These are phyloP conservation scores for Pycnonotus jocosus DNA, from an alignment of 2,113 vertebrate genomes.

Conservation along the genomic window DNA sequence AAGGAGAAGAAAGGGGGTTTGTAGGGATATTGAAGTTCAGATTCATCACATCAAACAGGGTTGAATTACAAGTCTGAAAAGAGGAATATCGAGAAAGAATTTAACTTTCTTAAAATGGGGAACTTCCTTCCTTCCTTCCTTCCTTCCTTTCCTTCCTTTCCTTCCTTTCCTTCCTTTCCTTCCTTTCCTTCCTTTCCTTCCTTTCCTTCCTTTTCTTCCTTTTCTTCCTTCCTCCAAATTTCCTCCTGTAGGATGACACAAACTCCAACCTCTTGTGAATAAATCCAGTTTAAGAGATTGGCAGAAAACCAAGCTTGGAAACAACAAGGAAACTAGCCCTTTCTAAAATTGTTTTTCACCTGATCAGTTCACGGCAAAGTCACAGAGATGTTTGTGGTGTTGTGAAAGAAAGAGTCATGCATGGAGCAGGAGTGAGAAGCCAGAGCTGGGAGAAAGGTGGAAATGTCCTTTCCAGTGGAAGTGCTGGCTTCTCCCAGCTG, in stretches of 20 bases:
- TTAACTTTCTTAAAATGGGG: background rate
- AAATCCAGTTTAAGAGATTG: background rate
- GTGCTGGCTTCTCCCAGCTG: background rate
- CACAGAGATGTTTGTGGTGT: background rate
- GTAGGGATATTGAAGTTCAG: background rate
- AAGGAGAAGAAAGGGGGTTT: background rate
- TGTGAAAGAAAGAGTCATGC: background rate
- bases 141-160: background rate
- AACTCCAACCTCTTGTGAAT: background rate
- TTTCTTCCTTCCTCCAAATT: background rate
- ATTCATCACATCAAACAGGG: background rate
- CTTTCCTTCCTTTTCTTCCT: too few species aligned
- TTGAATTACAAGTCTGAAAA: background rate
- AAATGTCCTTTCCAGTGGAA: background rate
- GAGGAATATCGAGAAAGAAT: accelerated
- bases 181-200: too few species aligned
- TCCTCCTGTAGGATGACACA: background rate
- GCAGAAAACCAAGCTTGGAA: background rate
- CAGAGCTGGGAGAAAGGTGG: background rate
- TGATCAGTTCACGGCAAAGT: background rate
- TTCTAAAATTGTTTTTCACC: background rate
- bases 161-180: background rate
- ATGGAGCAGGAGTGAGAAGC: background rate
- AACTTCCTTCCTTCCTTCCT: background rate
- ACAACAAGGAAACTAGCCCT: background rate